Evolutionary conservation across 2,113 vertebrate genomes (phyloP).

Genomic region (Callaeas wilsoni): DNA sequence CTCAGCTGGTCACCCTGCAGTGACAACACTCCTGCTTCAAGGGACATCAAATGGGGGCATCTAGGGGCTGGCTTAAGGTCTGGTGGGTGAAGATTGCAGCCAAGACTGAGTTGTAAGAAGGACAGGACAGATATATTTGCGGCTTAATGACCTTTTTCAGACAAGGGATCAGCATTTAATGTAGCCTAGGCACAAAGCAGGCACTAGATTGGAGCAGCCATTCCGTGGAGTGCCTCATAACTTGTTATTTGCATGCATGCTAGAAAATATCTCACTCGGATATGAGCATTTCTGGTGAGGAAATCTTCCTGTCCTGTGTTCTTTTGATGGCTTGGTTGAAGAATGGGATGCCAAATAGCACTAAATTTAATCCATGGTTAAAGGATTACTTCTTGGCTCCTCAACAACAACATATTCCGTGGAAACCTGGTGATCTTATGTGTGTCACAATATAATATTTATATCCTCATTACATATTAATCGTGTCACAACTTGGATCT

Average conservation of each 20-base stretch:
- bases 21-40: not conserved
- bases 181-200: not conserved
- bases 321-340: not conserved
- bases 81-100: not conserved
- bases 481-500: not conserved
- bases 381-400: constrained; percentile 27
- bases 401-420: not conserved
- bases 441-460: constrained; percentile 24
- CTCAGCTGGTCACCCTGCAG: not conserved
- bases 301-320: not conserved
- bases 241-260: not conserved
- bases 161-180: not conserved
- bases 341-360: not conserved
- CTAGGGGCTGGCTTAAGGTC: not conserved
- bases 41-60: not conserved
- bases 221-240: not conserved
- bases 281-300: not conserved
- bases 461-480: not conserved
- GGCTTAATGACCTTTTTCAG: not conserved
- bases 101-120: not conserved
- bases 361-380: not conserved
- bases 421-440: not conserved
- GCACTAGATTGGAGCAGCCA: not conserved
- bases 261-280: not conserved
- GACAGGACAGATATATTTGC: accelerated